These are phyloP conservation scores for Novumbra hubbsi DNA, from an alignment of 2,797 vertebrate species.

Conservation along the genomic window DNA sequence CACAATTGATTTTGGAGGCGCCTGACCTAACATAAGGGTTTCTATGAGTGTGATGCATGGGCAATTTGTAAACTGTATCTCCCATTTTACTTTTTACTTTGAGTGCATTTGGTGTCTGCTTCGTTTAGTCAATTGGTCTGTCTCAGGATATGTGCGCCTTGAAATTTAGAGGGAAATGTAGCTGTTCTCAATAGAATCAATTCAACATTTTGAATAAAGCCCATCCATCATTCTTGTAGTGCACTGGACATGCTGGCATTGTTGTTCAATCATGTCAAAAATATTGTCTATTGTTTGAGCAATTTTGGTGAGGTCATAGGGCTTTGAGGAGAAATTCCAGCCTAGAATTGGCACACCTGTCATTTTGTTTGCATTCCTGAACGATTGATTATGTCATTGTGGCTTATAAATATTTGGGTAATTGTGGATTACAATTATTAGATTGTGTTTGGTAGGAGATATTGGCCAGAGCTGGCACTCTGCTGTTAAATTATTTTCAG, in stretches of 20 bases:
- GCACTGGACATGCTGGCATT: conserved; percentile 5
- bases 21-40: too few relatives aligned
- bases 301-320: background rate
- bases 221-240: conserved; percentile 9
- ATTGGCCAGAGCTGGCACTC: background rate
- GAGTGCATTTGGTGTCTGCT: too few relatives aligned
- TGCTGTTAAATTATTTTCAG: background rate
- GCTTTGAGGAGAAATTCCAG: background rate
- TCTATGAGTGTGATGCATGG: too few relatives aligned
- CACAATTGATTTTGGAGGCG: too few relatives aligned
- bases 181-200: background rate
- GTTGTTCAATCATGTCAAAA: background rate
- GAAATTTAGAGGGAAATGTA: background rate
- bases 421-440: too few relatives aligned
- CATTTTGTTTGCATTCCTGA: background rate
- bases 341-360: background rate
- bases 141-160: background rate
- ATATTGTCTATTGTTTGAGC: background rate
- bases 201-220: background rate
- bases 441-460: background rate
- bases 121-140: too few relatives aligned
- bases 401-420: background rate
- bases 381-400: background rate
- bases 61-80: too few relatives aligned
- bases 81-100: too few relatives aligned